Evolutionary conservation across 2,888 invertebrate genomes (phyloP).

Genomic region (Troilus luridus): DNA sequence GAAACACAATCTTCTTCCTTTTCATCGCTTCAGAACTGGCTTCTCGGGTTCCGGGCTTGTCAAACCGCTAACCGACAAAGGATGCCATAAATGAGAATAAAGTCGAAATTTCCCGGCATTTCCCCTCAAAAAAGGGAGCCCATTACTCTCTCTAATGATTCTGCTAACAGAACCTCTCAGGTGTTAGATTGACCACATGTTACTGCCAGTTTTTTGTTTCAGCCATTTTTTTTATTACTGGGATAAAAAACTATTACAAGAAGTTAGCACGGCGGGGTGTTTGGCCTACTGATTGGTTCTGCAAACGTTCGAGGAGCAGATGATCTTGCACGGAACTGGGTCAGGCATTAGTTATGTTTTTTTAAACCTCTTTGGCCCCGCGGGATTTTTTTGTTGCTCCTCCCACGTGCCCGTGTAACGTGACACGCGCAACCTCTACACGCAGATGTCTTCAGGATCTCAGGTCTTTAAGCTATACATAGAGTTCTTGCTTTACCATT

Average conservation of each 20-base stretch:
- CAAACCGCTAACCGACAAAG: conserved; percentile 13
- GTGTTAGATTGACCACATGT: conserved; percentile 39
- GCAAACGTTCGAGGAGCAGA: neutral
- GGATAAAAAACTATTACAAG: conserved; percentile 23
- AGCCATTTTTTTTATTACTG: neutral
- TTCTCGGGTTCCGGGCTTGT: neutral
- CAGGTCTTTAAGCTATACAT: neutral
- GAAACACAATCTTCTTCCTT: neutral
- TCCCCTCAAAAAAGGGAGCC: neutral
- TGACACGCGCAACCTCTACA: conserved; percentile 41
- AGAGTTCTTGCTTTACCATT: neutral
- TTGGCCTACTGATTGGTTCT: conserved; percentile 51
- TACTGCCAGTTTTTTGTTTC: conserved; percentile 38
- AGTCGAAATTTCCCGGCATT: conserved; percentile 30
- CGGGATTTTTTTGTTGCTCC: neutral
- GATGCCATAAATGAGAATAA: conserved; percentile 4
- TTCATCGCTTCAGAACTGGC: neutral
- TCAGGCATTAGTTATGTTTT: conserved; percentile 50
- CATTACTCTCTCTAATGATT: conserved; percentile 36
- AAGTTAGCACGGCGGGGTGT: conserved; percentile 52
- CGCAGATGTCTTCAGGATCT: conserved; percentile 4
- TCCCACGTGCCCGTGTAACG: conserved; percentile 39
- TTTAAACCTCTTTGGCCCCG: neutral
- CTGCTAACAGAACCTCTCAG: conserved; percentile 27
- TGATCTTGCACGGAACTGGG: conserved; percentile 26